Conservation (phyloP, 2,888 invertebrate genomes). For the Tachina fera region DNA sequence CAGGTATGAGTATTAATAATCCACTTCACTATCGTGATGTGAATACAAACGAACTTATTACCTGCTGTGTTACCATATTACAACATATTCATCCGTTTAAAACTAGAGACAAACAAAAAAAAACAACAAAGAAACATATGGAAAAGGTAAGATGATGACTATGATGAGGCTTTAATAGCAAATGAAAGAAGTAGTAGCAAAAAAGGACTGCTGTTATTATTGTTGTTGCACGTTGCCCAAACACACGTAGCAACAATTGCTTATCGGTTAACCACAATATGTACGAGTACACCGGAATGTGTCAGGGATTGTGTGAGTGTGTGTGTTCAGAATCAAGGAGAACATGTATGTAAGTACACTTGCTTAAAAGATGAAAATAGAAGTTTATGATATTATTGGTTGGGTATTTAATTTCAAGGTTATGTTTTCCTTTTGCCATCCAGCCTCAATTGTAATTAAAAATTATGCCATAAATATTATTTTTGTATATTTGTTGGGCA, state of each 20-base stretch:
- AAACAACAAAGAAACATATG: not conserved
- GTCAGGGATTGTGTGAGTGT: not conserved
- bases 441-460: constrained; percentile 35
- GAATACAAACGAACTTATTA: constrained; percentile 58
- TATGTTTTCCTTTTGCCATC: constrained; percentile 23
- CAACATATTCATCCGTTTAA: constrained; percentile 55
- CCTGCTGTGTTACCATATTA: constrained; percentile 65
- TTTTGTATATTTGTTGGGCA: not conserved
- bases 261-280: constrained; percentile 70
- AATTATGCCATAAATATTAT: constrained; percentile 7
- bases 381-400: constrained; percentile 37
- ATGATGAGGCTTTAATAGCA: constrained; percentile 63
- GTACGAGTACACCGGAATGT: constrained; percentile 4
- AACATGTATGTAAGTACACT: not conserved
- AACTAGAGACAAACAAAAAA: not conserved
- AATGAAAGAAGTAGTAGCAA: constrained; percentile 59
- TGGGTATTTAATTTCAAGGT: constrained; percentile 67
- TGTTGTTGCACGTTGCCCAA: constrained; percentile 48
- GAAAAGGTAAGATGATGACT: constrained; percentile 49
- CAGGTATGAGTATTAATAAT: constrained; percentile 54
- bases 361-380: constrained; percentile 46
- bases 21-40: constrained; percentile 61
- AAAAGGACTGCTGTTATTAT: constrained; percentile 6
- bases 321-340: not conserved
- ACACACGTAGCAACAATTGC: constrained; percentile 65